Conservation (phyloP, 1,140 invertebrate species). For the Atta cephalotes region DNA sequence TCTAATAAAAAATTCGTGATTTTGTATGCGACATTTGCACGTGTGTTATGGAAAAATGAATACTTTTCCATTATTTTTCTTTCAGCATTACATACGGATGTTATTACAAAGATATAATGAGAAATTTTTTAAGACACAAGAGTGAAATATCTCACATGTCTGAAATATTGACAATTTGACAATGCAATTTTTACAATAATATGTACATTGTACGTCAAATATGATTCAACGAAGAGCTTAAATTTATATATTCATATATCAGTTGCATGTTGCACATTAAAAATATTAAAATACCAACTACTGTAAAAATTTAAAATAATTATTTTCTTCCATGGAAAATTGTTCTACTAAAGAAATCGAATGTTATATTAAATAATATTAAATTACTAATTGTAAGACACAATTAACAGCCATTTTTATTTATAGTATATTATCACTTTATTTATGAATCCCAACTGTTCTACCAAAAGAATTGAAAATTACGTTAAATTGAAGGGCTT, state of each 20-base stretch:
- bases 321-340: neutral
- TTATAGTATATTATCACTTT: neutral
- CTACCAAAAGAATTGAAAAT: neutral
- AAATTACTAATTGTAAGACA: neutral
- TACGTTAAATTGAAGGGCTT: neutral
- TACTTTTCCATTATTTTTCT: slow-evolving; percentile 30
- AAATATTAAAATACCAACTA: neutral
- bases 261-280: neutral
- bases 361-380: neutral
- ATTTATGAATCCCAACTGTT: neutral
- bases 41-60: neutral
- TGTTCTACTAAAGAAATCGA: neutral
- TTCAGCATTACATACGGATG: neutral
- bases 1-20: neutral
- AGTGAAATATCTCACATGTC: neutral
- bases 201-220: neutral
- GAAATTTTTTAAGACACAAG: slow-evolving; percentile 2
- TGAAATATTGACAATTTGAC: neutral
- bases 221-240: neutral
- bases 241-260: neutral
- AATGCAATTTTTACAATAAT: slow-evolving; percentile 25
- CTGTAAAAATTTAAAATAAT: neutral
- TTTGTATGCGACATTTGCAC: neutral
- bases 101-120: neutral
- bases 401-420: neutral